These are phyloP conservation scores for Myotis brandtii DNA, from an alignment of 2,113 vertebrate species.

Conservation along the genomic window DNA sequence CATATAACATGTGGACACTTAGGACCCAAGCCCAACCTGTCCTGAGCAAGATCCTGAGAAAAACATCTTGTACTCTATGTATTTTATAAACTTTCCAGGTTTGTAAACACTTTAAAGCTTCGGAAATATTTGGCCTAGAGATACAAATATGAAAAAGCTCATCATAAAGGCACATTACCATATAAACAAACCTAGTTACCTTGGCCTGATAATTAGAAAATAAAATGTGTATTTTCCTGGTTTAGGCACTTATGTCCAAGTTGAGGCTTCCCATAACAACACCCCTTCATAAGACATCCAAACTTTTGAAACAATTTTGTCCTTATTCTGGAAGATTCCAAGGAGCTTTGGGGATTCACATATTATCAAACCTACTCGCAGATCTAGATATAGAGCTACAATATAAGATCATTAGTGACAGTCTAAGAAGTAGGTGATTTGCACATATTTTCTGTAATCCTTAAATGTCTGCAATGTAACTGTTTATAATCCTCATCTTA, in stretches of 20 bases:
- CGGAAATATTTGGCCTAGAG: background rate
- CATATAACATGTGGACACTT: background rate
- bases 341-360: background rate
- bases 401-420: background rate
- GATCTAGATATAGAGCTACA: background rate
- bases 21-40: background rate
- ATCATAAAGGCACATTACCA: background rate
- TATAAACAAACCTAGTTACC: background rate
- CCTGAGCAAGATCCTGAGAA: background rate
- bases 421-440: background rate
- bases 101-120: background rate
- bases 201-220: background rate
- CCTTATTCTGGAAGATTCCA: background rate
- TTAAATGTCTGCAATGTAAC: background rate
- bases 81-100: background rate
- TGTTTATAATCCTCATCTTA: background rate
- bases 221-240: background rate
- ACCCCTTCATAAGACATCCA: background rate
- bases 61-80: accelerated
- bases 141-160: background rate
- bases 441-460: background rate
- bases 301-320: background rate
- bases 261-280: background rate
- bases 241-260: background rate
- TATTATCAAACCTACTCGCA: background rate